phyloP scores from a whole-genome alignment of 2,113 vertebrate genomes.

The Sebastes schlegelii region DNA sequence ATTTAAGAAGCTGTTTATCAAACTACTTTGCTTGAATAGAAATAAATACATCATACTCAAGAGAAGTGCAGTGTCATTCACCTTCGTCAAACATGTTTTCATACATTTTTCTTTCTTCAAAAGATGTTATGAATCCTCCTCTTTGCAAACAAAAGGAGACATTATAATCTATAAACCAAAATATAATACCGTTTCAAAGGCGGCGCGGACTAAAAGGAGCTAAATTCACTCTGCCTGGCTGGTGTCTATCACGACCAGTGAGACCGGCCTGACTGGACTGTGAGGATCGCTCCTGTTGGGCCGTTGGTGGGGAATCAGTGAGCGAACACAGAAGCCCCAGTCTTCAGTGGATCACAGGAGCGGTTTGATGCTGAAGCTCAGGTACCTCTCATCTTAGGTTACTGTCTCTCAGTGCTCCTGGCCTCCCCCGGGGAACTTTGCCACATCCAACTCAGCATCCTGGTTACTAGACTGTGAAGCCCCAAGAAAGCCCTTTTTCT shows the following conservation, averaged over 20 bases:
- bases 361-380: constrained; percentile 67
- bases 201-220: background rate
- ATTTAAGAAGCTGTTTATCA: constrained; percentile 60
- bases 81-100: constrained; percentile 15
- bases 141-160: constrained; percentile 7
- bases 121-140: constrained; percentile 14
- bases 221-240: background rate
- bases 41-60: constrained; percentile 24
- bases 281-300: background rate
- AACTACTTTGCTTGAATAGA: constrained; percentile 17
- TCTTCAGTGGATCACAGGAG: constrained; percentile 64
- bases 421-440: constrained; percentile 66
- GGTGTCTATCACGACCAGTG: background rate
- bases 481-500: constrained; percentile 56
- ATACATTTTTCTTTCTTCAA: constrained; percentile 6
- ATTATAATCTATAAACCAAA: background rate
- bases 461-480: constrained; percentile 62
- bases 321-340: constrained; percentile 27
- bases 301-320: constrained; percentile 37
- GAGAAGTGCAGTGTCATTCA: background rate
- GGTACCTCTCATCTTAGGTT: constrained; percentile 73
- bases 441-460: constrained; percentile 69
- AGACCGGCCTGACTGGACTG: background rate
- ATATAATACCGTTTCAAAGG: background rate
- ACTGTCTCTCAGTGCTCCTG: constrained; percentile 63